These are phyloP conservation scores for Chaetodon trifascialis DNA, from an alignment of 2,113 vertebrate species.

Conservation along the genomic window DNA sequence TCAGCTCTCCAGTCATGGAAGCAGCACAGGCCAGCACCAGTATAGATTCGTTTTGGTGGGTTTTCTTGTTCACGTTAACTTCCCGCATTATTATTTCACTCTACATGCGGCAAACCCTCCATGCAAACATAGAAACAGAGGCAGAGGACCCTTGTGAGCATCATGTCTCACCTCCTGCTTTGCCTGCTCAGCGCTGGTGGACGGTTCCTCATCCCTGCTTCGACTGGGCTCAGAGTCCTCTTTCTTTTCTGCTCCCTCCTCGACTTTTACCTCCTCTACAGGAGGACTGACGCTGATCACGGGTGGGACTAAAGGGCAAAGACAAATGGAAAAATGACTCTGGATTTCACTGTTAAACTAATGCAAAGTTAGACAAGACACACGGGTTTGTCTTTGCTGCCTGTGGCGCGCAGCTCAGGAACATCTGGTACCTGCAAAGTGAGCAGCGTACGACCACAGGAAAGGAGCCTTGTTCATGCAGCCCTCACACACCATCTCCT, in stretches of 20 bases:
- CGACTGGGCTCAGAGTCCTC: constrained; percentile 16
- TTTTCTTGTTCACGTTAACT: background rate
- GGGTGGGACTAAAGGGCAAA: constrained; percentile 75
- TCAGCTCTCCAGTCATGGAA: background rate
- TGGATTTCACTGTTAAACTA: background rate
- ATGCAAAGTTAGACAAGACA: background rate
- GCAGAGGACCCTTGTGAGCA: background rate
- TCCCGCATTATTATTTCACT: background rate
- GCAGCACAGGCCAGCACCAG: background rate
- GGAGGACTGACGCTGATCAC: constrained; percentile 78
- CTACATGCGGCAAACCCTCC: background rate
- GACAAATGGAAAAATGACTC: background rate
- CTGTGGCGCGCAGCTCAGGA: background rate
- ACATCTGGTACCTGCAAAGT: constrained; percentile 85
- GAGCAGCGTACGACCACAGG: constrained; percentile 90
- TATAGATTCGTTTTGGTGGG: background rate
- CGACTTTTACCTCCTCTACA: constrained; percentile 77
- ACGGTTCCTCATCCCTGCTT: constrained; percentile 76
- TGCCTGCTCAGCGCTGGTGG: constrained; percentile 80
- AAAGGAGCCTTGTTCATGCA: constrained; percentile 93
- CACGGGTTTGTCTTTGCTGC: background rate
- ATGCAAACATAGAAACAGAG: background rate
- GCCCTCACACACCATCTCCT: constrained; percentile 94
- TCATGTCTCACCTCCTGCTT: constrained; percentile 68
- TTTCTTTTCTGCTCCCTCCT: constrained; percentile 48